Percentiles rank a stretch among this genome's conserved stretches.
phyloP scores from a whole-genome alignment of 2,113 vertebrate species.

The Nycticebus coucang region DNA sequence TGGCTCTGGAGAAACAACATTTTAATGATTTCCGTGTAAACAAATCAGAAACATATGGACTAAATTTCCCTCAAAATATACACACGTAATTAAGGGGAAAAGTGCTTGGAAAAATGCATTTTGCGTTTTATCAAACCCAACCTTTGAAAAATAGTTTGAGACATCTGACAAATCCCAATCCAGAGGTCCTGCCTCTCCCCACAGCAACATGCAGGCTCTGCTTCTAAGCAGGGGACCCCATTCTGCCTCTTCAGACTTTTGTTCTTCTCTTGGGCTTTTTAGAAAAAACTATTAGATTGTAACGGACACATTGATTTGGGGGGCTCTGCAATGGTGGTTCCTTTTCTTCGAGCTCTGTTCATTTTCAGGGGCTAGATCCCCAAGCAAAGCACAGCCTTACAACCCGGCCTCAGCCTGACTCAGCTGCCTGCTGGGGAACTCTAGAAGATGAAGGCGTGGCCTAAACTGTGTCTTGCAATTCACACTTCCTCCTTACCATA shows the following conservation, averaged over 20 bases:
- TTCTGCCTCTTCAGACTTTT: neutral
- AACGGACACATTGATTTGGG: neutral
- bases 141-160: conserved; percentile 69
- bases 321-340: neutral
- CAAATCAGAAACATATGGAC: conserved; percentile 77
- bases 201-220: neutral
- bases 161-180: conserved; percentile 62
- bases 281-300: neutral
- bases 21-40: conserved; percentile 78
- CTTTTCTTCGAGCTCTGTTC: neutral
- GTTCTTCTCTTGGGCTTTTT: neutral
- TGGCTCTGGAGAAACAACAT: conserved; percentile 66
- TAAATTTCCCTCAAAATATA: conserved; percentile 78
- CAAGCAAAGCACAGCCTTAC: neutral
- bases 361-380: neutral
- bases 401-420: neutral
- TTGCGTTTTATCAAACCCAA: conserved; percentile 75
- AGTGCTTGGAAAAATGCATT: conserved; percentile 68
- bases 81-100: conserved; percentile 76
- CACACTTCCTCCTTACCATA: neutral
- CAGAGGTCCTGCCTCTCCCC: neutral
- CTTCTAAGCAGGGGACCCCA: neutral
- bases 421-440: neutral
- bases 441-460: neutral
- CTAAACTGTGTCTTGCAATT: neutral